phyloP scores from a whole-genome alignment of 2,888 invertebrate species.

The Pristionchus arcanus region DNA sequence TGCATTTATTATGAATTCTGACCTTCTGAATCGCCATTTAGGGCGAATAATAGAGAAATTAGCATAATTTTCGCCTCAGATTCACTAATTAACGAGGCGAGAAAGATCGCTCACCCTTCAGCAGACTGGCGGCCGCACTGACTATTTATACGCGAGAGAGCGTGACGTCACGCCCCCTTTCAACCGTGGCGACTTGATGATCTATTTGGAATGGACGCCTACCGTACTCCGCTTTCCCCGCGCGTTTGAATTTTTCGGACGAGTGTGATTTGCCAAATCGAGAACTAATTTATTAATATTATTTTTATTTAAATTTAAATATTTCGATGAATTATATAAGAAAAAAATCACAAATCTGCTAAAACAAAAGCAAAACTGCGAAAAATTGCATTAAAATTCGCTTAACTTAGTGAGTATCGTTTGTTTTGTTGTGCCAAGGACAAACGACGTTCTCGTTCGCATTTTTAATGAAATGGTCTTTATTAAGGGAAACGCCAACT shows the following conservation, averaged over 20 bases:
- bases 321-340: background rate
- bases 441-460: background rate
- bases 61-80: conserved; percentile 33
- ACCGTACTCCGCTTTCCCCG: background rate
- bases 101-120: conserved; percentile 56
- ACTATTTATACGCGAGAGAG: conserved; percentile 69
- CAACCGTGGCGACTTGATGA: background rate
- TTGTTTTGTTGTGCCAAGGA: too few relatives aligned
- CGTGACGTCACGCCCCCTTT: conserved; percentile 64
- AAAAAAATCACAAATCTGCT: background rate
- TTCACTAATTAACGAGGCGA: conserved; percentile 42
- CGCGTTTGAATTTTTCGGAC: conserved; percentile 38
- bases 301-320: background rate
- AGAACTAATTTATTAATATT: background rate
- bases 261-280: background rate
- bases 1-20: conserved; percentile 14
- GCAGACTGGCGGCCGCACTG: conserved; percentile 64
- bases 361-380: background rate
- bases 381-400: too few relatives aligned
- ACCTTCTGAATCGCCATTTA: conserved; percentile 25
- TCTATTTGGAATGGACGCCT: background rate
- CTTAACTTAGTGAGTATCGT: too few relatives aligned
- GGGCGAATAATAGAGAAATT: background rate
- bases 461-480: background rate
- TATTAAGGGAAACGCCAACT: too few relatives aligned